phyloP scores from a whole-genome alignment of 2,113 vertebrate genomes.

The Xiphorhynchus elegans region DNA sequence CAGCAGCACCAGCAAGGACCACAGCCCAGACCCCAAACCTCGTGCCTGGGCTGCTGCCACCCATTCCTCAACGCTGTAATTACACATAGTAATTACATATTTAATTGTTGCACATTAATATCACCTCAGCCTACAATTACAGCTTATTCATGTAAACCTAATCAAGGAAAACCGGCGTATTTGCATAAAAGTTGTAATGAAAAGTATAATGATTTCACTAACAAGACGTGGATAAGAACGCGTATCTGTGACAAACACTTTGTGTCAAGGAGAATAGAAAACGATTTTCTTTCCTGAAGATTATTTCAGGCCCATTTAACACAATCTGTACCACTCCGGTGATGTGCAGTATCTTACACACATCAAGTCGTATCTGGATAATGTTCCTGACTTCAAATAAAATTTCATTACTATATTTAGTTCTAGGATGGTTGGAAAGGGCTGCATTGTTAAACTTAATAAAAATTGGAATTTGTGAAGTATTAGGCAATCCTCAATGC shows the following conservation, averaged over 20 bases:
- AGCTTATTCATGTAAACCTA: slow-evolving; percentile 70
- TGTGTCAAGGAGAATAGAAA: slow-evolving; percentile 79
- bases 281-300: slow-evolving; percentile 82
- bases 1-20: neutral
- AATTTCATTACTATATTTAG: slow-evolving; percentile 75
- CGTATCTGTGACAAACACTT: slow-evolving; percentile 80
- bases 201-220: slow-evolving; percentile 76
- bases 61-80: slow-evolving; percentile 1
- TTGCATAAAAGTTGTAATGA: slow-evolving; percentile 79
- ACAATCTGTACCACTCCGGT: slow-evolving; percentile 86
- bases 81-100: slow-evolving; percentile 69
- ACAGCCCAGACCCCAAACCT: neutral
- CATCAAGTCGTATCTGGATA: slow-evolving; percentile 63
- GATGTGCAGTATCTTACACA: slow-evolving; percentile 61
- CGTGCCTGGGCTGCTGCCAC: neutral
- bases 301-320: slow-evolving; percentile 92
- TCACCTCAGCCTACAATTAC: slow-evolving; percentile 64
- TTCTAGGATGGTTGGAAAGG: slow-evolving; percentile 39
- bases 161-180: slow-evolving; percentile 75
- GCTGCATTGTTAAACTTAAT: slow-evolving; percentile 60
- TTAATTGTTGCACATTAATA: slow-evolving; percentile 75
- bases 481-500: neutral
- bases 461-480: slow-evolving; percentile 35
- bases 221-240: slow-evolving; percentile 76
- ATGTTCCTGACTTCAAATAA: slow-evolving; percentile 66